Percentiles rank a stretch among this genome's conserved stretches.
Evolutionary conservation across 1,140 invertebrate genomes (phyloP).

Genomic region (Drosophila kohkoa): DNA sequence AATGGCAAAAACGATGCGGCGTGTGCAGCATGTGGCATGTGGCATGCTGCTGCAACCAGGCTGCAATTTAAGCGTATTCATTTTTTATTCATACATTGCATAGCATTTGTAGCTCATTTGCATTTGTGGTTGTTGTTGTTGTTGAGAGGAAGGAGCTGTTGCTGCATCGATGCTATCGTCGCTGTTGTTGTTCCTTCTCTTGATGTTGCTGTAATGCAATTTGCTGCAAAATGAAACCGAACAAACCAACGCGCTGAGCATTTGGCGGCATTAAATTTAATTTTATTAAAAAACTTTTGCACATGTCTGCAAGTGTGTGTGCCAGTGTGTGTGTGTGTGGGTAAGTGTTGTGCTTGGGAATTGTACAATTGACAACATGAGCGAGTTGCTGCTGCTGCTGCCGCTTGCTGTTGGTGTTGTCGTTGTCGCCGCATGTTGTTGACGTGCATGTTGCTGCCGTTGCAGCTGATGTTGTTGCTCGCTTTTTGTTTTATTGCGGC

Average conservation of each 20-base stretch:
- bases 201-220: slow-evolving; percentile 67
- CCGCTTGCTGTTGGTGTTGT: slow-evolving; percentile 44
- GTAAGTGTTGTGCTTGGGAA: slow-evolving; percentile 64
- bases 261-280: slow-evolving; percentile 79
- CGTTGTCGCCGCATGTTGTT: slow-evolving; percentile 73
- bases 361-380: slow-evolving; percentile 76
- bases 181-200: slow-evolving; percentile 36
- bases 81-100: slow-evolving; percentile 80
- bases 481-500: slow-evolving; percentile 72
- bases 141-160: slow-evolving; percentile 9
- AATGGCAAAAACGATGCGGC: slow-evolving; percentile 11
- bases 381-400: slow-evolving; percentile 55
- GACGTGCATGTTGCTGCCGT: slow-evolving; percentile 70
- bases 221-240: slow-evolving; percentile 73
- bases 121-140: slow-evolving; percentile 68
- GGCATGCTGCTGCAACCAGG: slow-evolving; percentile 16
- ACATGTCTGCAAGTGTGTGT: slow-evolving; percentile 23
- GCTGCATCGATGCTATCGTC: slow-evolving; percentile 21
- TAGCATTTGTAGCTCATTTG: slow-evolving; percentile 80
- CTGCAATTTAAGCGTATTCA: slow-evolving; percentile 69
- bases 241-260: slow-evolving; percentile 59
- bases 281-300: slow-evolving; percentile 80
- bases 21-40: slow-evolving; percentile 10
- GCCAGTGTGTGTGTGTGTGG: slow-evolving; percentile 28
- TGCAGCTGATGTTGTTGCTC: slow-evolving; percentile 28